Base-by-base conservation (phyloP, 2,797 vertebrate genomes). In the Gallinago stenura region DNA sequence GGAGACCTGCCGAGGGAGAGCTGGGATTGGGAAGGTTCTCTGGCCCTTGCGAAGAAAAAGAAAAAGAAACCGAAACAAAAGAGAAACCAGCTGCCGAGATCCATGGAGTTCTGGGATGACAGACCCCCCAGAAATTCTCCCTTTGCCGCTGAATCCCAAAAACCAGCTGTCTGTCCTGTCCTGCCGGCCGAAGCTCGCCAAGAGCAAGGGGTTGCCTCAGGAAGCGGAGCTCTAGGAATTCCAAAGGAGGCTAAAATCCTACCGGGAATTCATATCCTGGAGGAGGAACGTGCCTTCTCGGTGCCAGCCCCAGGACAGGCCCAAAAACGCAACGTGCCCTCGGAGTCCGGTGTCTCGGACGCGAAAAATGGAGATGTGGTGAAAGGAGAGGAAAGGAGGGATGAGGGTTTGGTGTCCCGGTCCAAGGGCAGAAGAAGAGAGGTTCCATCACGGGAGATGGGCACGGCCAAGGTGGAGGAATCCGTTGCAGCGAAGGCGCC, bases 31-130 rank as follows among this genome's bases (percentile, higher is more conserved):
- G 98, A 98, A 46, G 80, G 96, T 1, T 73, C 92, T 20, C 92
- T 97, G 21, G 83, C 92, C 11, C 4, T 85, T 4, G 75, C 54
- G 83, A 98, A 97, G 97, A 98, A 97, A 35, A 98, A 98, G 94
- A 98, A 98, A 26, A 98, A 98, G 97, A 98, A 98, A 80, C 87
- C 97, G 0, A 98, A 98, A 24, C 98, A 97, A 2, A 98, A 95
- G 93, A 97, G 96, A 25, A 93, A 33, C 56, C 95, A 94, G 68
- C 95, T 96, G 50, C 91, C 96, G 0, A 96, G 85, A 50, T 35
- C 80, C 6, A 30, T 26, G 22, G 98, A 97, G 56, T 24, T 73
- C 8, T 96, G 97, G 97, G 95, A 96, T 17, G 95, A 94, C 10
- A 70, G 48, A 60, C 75, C 89, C 37, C 57, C 90, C 33, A 60